Evolutionary conservation across 2,797 vertebrate genomes (phyloP).

Genomic region (Lacerta agilis): DNA sequence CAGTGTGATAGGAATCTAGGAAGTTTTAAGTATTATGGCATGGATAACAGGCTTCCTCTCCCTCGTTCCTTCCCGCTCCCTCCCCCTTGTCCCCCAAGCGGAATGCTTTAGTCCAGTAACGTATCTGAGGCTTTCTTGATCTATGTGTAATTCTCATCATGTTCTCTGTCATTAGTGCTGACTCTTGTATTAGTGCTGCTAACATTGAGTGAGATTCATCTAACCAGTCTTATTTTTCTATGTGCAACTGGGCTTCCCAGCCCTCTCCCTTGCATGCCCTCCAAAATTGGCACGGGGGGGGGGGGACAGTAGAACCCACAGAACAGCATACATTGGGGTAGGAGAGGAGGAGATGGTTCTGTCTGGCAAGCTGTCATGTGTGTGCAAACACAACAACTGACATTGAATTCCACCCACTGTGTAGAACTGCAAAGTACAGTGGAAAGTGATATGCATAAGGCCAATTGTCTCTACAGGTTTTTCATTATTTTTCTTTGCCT

Average conservation of each 20-base stretch:
- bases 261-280: no score
- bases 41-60: background rate
- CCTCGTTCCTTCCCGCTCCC: background rate
- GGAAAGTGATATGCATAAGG: background rate
- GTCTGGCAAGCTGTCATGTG: no score
- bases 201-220: background rate
- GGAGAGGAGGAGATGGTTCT: no score
- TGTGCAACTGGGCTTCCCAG: no score
- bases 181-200: background rate
- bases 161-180: background rate
- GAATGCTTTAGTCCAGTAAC: background rate
- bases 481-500: constrained; percentile 47
- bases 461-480: constrained; percentile 6
- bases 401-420: no score
- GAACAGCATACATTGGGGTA: no score
- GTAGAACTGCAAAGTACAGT: background rate
- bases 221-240: no score
- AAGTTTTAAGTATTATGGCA: constrained; percentile 16
- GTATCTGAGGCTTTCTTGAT: background rate
- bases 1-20: constrained; percentile 36
- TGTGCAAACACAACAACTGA: no score
- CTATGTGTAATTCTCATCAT: background rate
- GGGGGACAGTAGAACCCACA: no score
- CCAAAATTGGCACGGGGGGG: no score
- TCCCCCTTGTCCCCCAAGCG: no score